Evolutionary conservation across 2,888 invertebrate species (phyloP).

Genomic region (Ennomos erosarius): DNA sequence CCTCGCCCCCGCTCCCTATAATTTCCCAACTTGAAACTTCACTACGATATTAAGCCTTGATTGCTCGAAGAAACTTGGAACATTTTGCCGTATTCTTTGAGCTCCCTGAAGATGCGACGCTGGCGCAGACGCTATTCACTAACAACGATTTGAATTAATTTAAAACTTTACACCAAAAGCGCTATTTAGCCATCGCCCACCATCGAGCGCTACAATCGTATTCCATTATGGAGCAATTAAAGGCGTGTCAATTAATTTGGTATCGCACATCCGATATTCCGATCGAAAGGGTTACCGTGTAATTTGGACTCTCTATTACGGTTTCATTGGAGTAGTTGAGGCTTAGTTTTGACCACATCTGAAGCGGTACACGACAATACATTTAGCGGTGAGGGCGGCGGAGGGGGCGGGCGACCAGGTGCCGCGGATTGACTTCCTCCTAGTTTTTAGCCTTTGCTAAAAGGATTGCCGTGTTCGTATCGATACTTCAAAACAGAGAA

Average conservation of each 20-base stretch:
- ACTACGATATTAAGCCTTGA: conserved; percentile 85
- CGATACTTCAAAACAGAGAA: conserved; percentile 64
- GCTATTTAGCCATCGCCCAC: conserved; percentile 40
- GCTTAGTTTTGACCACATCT: conserved; percentile 75
- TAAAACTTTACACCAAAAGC: conserved; percentile 59
- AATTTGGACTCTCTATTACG: conserved; percentile 75
- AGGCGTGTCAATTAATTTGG: conserved; percentile 64
- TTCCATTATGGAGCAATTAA: conserved; percentile 57
- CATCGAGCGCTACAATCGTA: conserved; percentile 46
- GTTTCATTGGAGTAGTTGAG: conserved; percentile 82
- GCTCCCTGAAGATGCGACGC: conserved; percentile 80
- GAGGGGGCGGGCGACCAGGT: conserved; percentile 49
- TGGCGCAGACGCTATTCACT: conserved; percentile 80
- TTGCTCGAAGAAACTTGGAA: conserved; percentile 85
- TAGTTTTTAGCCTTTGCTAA: conserved; percentile 78
- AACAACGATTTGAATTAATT: conserved; percentile 79
- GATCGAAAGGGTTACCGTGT: conserved; percentile 79
- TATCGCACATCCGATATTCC: conserved; percentile 65
- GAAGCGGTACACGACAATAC: conserved; percentile 80
- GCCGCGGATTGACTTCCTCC: conserved; percentile 70
- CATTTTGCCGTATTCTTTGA: conserved; percentile 84
- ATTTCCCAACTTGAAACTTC: conserved; percentile 85
- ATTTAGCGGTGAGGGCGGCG: conserved; percentile 60
- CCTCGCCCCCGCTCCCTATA: conserved; percentile 75
- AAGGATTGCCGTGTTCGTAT: conserved; percentile 82